Conservation (phyloP, 2,113 vertebrate genomes). For the Trichomycterus rosablanca region DNA sequence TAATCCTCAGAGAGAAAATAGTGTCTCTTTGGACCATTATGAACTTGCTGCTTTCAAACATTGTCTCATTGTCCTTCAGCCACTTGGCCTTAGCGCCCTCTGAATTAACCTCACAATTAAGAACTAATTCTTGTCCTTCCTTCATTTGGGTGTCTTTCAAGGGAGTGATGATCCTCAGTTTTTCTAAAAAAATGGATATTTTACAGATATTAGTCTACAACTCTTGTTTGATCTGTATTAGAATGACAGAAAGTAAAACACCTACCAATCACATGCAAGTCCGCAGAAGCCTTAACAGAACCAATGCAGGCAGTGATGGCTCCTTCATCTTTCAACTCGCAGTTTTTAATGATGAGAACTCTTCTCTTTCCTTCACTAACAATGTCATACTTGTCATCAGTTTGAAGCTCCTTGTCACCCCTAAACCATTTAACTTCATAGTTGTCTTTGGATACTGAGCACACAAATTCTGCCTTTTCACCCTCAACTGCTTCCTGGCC, state of each 20-base stretch:
- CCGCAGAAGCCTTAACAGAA: conserved; percentile 79
- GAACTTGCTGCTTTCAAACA: conserved; percentile 93
- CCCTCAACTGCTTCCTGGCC: conserved; percentile 80
- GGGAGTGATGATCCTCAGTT: conserved; percentile 87
- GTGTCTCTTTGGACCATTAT: conserved; percentile 85
- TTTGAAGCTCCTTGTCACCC: conserved; percentile 70
- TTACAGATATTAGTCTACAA: background rate
- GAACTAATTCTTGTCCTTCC: conserved; percentile 85
- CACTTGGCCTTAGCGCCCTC: conserved; percentile 95
- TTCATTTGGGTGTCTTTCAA: conserved; percentile 82
- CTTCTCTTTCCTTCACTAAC: conserved; percentile 88
- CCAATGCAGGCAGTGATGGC: conserved; percentile 79
- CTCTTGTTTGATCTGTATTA: background rate
- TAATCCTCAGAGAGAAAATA: conserved; percentile 89
- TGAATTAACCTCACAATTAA: conserved; percentile 92
- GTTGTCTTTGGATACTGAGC: conserved; percentile 85
- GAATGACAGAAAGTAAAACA: background rate
- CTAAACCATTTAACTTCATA: conserved; percentile 86
- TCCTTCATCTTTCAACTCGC: conserved; percentile 80
- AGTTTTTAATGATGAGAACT: conserved; percentile 78
- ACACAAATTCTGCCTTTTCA: conserved; percentile 82
- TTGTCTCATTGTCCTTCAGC: conserved; percentile 85
- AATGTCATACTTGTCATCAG: conserved; percentile 83
- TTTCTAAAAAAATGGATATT: conserved; percentile 80
- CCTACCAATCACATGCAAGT: conserved; percentile 85